These are phyloP conservation scores for Onychomys arenicola DNA, from an alignment of 2,797 vertebrate species.

Conservation along the genomic window DNA sequence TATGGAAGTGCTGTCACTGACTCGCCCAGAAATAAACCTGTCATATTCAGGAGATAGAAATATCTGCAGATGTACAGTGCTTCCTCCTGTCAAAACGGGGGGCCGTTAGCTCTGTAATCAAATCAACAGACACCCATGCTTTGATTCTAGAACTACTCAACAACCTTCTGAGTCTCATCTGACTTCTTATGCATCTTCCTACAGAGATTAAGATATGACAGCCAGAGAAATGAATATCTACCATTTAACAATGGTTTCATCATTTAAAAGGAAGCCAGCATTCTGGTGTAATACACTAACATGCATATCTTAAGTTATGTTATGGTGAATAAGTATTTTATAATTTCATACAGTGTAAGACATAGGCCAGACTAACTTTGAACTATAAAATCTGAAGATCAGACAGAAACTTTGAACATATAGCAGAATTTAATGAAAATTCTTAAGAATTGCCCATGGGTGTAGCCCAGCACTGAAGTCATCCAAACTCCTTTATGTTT, in stretches of 20 bases:
- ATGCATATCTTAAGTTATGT: background rate
- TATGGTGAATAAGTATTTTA: background rate
- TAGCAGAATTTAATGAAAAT: background rate
- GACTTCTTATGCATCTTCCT: constrained; percentile 11
- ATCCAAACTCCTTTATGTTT: background rate
- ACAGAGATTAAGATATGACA: background rate
- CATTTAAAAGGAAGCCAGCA: constrained; percentile 29
- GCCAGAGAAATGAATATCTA: background rate
- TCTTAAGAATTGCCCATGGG: background rate
- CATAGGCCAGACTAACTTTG: background rate
- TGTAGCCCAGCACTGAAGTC: background rate
- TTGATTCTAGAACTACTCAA: background rate
- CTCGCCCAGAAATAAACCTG: background rate
- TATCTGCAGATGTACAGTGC: background rate
- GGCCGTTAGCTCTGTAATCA: background rate
- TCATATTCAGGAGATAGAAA: background rate
- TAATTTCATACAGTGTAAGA: background rate
- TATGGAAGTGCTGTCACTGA: background rate
- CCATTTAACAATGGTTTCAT: background rate
- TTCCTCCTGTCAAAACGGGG: background rate
- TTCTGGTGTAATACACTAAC: background rate
- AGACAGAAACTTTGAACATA: background rate
- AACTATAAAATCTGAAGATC: background rate
- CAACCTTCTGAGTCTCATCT: constrained; percentile 43
- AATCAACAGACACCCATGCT: background rate